Evolutionary conservation across 53 echinoderm and acorn worm species (phyloP), one percentile per base, ranked within the genome.

Genomic region (Arbacia lixula): DNA sequence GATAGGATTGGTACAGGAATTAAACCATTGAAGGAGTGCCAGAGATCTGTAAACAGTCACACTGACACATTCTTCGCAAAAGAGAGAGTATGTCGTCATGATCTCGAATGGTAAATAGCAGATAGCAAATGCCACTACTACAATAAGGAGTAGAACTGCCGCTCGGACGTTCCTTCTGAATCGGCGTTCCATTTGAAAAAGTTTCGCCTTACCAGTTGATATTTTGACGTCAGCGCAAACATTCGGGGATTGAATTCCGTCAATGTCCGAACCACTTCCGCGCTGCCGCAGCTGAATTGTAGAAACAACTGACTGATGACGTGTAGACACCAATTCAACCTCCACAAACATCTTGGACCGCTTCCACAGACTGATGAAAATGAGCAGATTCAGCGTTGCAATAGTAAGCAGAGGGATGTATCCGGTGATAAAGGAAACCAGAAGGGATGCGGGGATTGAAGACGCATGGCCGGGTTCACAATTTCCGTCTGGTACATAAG

Each of bases 101-200:
- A 68, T 38, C 22, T 68, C 43, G 1, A 21, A 68, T 21, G 69
- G 69, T 12, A 68, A 0, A 38, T 41, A 68, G 26, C 69, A 68
- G 35, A 68, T 2, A 12, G 69, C 41, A 21, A 68, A 68, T 0
- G 22, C 20, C 20, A 20, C 36, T 0, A 68, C 26, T 12, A 68
- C 10, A 6, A 68, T 25, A 21, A 41, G 11, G 25, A 68, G 43
- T 26, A 39, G 37, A n/a, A 38, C 21, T 9, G 69, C 69, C 5
- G 69, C 69, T 26, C 69, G 69, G n/a, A 42, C 1, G 43, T 68
- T 68, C 26, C 40, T 38, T 68, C 69, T 42, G n/a, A 68, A 68
- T 20, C 69, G 69, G n/a, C 10, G 2, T 14, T 68, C 27, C 36
- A 68, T 14, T 2, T 64, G 33, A 0, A 32, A 36, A 19, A 64